Conservation (phyloP, 2,113 vertebrate genomes). For the human region GRCh38 chr5:86233001-86233500, state of each 20-base stretch:
- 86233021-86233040: not conserved
- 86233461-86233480: not conserved
- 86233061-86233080: not conserved
- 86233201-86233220: not conserved
- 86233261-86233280: not conserved
- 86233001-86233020: not conserved
- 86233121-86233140: not conserved
- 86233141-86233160: not conserved
- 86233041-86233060: not conserved
- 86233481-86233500: not conserved
- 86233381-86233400: not conserved
- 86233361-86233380: not conserved
- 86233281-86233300: not conserved
- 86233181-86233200: not conserved
- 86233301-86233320: not conserved
- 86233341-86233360: constrained; percentile 26
- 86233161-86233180: not conserved
- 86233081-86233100: not conserved
- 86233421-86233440: not conserved
- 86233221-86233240: not conserved
- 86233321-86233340: not conserved
- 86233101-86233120: not conserved
- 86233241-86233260: not conserved
- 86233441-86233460: not conserved
- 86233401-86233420: not conserved